phyloP scores from a whole-genome alignment of 2,113 vertebrate species.

The Planiliza haematocheilus region DNA sequence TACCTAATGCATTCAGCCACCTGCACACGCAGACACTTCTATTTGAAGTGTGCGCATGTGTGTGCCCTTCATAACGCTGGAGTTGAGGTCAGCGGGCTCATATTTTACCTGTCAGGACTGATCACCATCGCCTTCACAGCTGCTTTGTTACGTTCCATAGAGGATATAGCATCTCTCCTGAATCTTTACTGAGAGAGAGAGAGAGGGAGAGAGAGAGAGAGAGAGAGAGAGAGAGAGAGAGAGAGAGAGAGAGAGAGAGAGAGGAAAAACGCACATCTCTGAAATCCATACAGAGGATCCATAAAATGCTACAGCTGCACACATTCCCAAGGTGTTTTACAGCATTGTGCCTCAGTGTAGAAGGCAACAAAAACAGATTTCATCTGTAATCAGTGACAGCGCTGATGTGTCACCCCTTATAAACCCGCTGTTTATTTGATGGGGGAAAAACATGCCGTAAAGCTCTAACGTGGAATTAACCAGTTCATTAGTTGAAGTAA shows the following conservation, averaged over 20 bases:
- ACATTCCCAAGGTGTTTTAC: constrained; percentile 31
- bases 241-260: not conserved
- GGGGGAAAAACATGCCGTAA: constrained; percentile 42
- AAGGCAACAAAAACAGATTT: constrained; percentile 42
- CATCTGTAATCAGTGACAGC: constrained; percentile 33
- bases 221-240: not conserved
- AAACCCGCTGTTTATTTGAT: constrained; percentile 55
- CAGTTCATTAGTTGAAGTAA: constrained; percentile 69
- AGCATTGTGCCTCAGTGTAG: constrained; percentile 16
- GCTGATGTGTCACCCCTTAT: constrained; percentile 35
- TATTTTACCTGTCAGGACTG: constrained; percentile 73
- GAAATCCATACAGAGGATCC: constrained; percentile 25
- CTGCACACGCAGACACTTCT: not conserved
- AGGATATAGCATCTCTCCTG: constrained; percentile 46
- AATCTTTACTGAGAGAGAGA: constrained; percentile 38
- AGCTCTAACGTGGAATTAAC: constrained; percentile 58
- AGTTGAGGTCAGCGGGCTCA: constrained; percentile 71
- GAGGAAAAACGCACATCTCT: constrained; percentile 14
- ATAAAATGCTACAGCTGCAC: constrained; percentile 51
- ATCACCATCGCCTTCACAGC: constrained; percentile 55
- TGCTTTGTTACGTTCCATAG: constrained; percentile 40
- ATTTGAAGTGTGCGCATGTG: not conserved
- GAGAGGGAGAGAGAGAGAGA: not conserved
- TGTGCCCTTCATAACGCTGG: constrained; percentile 56
- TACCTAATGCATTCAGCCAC: not conserved